Percentiles rank a stretch among this genome's conserved stretches.
phyloP scores from a whole-genome alignment of 2,888 invertebrate species.

The Diloba caeruleocephala region DNA sequence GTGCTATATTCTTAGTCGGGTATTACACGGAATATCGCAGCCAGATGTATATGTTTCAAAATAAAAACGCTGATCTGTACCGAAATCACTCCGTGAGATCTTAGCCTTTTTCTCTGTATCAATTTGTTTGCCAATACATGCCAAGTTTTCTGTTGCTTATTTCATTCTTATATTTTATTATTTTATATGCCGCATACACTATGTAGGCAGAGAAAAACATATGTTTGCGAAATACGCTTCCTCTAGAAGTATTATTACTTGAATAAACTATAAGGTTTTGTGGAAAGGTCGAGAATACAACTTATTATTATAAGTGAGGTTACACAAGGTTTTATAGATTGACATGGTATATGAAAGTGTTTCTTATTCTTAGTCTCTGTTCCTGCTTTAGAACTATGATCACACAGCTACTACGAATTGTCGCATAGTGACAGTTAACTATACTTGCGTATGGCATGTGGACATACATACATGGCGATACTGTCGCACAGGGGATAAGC shows the following conservation, averaged over 20 bases:
- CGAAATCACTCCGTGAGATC: background rate
- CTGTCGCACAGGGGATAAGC: too few species aligned
- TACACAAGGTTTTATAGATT: too few species aligned
- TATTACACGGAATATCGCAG: too few species aligned
- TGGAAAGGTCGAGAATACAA: background rate
- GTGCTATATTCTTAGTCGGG: too few species aligned
- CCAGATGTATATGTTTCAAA: too few species aligned
- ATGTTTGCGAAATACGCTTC: constrained; percentile 23
- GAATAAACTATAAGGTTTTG: constrained; percentile 15
- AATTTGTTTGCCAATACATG: constrained; percentile 9
- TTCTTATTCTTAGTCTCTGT: too few species aligned
- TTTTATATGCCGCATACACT: constrained; percentile 15
- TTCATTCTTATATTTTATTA: constrained; percentile 26
- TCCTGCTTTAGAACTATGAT: too few species aligned
- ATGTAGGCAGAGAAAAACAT: constrained; percentile 18
- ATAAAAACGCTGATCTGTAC: too few species aligned
- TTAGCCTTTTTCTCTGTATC: background rate
- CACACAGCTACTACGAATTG: too few species aligned
- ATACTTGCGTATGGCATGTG: too few species aligned
- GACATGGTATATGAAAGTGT: background rate
- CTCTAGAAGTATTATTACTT: constrained; percentile 32
- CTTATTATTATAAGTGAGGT: background rate
- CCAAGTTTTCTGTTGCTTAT: constrained; percentile 30
- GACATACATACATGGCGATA: too few species aligned
- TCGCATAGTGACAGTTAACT: too few species aligned